Conservation (phyloP, 2,113 vertebrate genomes). For the Aptenodytes forsteri region DNA sequence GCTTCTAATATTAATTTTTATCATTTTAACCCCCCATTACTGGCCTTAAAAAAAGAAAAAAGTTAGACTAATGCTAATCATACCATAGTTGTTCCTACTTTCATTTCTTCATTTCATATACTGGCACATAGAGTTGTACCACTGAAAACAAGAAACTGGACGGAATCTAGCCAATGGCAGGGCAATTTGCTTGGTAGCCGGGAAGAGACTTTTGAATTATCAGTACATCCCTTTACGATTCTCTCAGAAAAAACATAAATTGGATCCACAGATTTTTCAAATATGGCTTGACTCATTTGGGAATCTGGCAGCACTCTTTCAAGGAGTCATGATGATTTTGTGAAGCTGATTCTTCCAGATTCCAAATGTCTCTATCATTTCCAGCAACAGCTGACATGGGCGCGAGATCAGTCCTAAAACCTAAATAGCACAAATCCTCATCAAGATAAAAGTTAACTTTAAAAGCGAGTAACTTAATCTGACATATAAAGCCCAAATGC, state of each 20-base stretch:
- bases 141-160: background rate
- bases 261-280: background rate
- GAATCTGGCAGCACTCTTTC: background rate
- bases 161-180: background rate
- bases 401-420: background rate
- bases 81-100: background rate
- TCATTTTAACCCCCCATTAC: background rate
- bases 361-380: constrained; percentile 5
- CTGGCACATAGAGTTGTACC: background rate
- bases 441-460: background rate
- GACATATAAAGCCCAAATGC: background rate
- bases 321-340: background rate
- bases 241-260: background rate
- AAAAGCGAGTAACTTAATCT: background rate
- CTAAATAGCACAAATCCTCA: background rate
- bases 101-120: background rate
- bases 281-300: background rate
- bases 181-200: background rate
- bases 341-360: background rate
- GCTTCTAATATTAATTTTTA: background rate
- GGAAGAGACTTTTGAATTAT: background rate
- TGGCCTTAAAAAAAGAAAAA: background rate
- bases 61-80: background rate
- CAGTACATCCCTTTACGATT: background rate
- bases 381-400: constrained; percentile 5